phyloP scores from a whole-genome alignment of 2,888 invertebrate genomes.

The Ecdyonurus torrentis region DNA sequence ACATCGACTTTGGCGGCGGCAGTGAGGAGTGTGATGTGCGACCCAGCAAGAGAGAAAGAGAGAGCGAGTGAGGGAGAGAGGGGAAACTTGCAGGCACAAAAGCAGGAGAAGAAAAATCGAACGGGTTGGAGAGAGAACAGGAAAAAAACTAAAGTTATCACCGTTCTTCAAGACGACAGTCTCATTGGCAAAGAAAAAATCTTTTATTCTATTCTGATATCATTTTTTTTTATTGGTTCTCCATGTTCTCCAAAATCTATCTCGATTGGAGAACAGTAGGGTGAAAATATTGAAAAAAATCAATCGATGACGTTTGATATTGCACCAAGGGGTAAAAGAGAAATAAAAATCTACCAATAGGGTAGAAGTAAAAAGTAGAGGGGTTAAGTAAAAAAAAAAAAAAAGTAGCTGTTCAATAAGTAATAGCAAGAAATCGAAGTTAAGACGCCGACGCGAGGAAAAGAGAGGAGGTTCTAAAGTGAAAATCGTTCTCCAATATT shows the following conservation, averaged over 20 bases:
- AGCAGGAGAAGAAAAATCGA: constrained; percentile 1
- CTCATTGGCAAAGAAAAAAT: too few relatives aligned
- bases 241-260: not conserved
- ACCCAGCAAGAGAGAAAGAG: not conserved
- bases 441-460: not conserved
- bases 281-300: not conserved
- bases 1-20: not conserved
- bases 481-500: not conserved
- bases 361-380: not conserved
- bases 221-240: not conserved
- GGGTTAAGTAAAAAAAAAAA: not conserved
- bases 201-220: too few relatives aligned
- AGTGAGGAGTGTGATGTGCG: too few relatives aligned
- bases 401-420: not conserved
- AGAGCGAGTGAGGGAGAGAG: not conserved
- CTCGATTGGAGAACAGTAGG: not conserved
- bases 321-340: not conserved
- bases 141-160: not conserved
- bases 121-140: not conserved
- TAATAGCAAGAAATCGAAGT: not conserved
- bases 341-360: not conserved
- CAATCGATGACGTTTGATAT: not conserved
- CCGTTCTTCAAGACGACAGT: not conserved
- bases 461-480: not conserved
- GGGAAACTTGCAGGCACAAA: not conserved